Base-by-base conservation (phyloP, 1,140 invertebrate species). In the Leguminivora glycinivorella region DNA sequence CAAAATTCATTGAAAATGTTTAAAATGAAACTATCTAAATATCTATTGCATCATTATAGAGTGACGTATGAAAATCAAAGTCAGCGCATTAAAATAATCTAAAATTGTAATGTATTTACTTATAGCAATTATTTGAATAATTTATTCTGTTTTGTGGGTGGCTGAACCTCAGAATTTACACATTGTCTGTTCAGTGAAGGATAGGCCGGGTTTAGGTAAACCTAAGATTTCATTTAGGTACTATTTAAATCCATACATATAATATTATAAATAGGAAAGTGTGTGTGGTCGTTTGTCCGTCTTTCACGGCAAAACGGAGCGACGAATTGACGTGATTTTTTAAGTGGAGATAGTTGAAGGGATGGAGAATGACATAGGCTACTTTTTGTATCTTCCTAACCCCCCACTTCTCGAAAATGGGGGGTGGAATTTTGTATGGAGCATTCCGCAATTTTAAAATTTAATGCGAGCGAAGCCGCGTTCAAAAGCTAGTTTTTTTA, bases 21-120 rank as follows among this genome's bases (percentile, higher is more conserved):
- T 10, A 22, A 52, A 52, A 52, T n/a, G n/a, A n/a, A 47, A 19
- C 4, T 24, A 60, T 60, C 26, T 60, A n/a, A 29, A 63, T 63
- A 29, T 63, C 24, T 1, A 17, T 63, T 63, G 25, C 26, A 31
- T 63, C 25, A 58, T 29, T 29, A 17, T 63, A 31, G 26, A 63
- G 31, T 63, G 14, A 63, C 52, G 12, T 25, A 10, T 56, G 52
- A 58, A 58, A n/a, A 63, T 63, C 58, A 29, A 31, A 26, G 56
- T 31, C 26, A 63, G 14, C 25, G 58, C 25, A 29, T 63, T 29
- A 63, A 2, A 29, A 17, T 63, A 29, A 63, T 63, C 9, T 63
- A 17, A 63, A 63, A 29, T 63, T 63, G 24, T 70, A 12, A 40
- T 52, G 17, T 52, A 47, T n/a, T 47, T 52, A 47, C 1, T 19